Evolutionary conservation across 2,888 invertebrate species (phyloP).

Genomic region (Tetragnatha montana): DNA sequence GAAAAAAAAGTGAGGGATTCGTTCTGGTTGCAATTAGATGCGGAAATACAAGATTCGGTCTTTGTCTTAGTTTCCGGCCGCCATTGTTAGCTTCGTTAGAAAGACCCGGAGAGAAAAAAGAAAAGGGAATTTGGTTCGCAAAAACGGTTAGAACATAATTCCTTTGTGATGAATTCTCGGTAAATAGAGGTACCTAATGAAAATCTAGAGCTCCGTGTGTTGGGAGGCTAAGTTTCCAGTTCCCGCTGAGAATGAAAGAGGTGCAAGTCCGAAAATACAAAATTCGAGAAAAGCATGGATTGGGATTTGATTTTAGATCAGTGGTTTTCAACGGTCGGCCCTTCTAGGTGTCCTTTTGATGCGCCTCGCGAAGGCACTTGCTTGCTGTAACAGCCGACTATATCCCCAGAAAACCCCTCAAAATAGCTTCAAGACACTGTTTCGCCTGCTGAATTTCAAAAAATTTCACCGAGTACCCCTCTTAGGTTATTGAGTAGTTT

Average conservation of each 20-base stretch:
- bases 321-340: too few relatives aligned
- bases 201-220: constrained; percentile 28
- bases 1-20: constrained; percentile 26
- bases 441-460: too few relatives aligned
- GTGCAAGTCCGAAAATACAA: too few relatives aligned
- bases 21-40: constrained; percentile 62
- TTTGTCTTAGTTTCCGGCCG: constrained; percentile 54
- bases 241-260: neutral
- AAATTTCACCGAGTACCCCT: too few relatives aligned
- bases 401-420: too few relatives aligned
- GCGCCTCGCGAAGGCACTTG: too few relatives aligned
- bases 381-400: too few relatives aligned
- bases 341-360: too few relatives aligned
- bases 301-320: too few relatives aligned
- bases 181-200: constrained; percentile 49
- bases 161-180: constrained; percentile 36
- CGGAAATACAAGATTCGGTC: constrained; percentile 59
- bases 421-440: too few relatives aligned
- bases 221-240: neutral
- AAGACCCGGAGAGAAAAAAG: constrained; percentile 17
- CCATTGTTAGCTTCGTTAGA: constrained; percentile 66
- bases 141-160: constrained; percentile 50
- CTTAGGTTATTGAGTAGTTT: too few relatives aligned
- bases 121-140: constrained; percentile 40
- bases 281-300: too few relatives aligned